phyloP scores from a whole-genome alignment of 2,888 invertebrate species.

The Nasonovia ribisnigri region DNA sequence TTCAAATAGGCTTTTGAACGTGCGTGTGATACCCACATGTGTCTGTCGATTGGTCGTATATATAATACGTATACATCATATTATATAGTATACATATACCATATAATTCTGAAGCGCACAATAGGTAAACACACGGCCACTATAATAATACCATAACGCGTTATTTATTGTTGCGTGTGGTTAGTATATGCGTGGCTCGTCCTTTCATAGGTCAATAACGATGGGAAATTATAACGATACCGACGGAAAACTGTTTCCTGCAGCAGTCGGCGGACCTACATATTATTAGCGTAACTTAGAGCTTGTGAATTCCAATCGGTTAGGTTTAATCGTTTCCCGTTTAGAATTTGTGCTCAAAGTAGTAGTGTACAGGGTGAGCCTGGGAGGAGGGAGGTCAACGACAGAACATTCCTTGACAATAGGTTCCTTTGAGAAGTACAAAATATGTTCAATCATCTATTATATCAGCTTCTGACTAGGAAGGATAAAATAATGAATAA shows the following conservation, averaged over 20 bases:
- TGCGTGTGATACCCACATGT: constrained; percentile 35
- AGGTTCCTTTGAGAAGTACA: not conserved
- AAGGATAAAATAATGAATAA: not conserved
- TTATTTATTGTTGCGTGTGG: not conserved
- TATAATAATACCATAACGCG: not conserved
- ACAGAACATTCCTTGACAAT: not conserved
- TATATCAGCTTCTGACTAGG: not conserved
- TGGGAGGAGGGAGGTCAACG: not conserved
- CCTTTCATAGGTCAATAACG: not conserved
- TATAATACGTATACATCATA: too few species aligned
- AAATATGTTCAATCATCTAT: not conserved
- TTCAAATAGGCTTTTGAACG: not conserved
- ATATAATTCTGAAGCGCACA: not conserved
- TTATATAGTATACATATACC: not conserved
- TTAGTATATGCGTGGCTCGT: not conserved
- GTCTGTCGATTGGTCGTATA: not conserved
- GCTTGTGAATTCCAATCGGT: not conserved
- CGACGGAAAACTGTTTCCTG: not conserved
- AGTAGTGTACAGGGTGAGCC: not conserved
- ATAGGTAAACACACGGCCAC: constrained; percentile 26
- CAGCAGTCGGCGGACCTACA: not conserved
- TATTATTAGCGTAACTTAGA: not conserved
- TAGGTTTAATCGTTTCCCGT: not conserved
- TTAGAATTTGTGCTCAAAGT: not conserved
- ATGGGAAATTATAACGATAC: not conserved